Evolutionary conservation across 2,113 vertebrate genomes (phyloP).

Genomic region (Melanerpes formicivorus): DNA sequence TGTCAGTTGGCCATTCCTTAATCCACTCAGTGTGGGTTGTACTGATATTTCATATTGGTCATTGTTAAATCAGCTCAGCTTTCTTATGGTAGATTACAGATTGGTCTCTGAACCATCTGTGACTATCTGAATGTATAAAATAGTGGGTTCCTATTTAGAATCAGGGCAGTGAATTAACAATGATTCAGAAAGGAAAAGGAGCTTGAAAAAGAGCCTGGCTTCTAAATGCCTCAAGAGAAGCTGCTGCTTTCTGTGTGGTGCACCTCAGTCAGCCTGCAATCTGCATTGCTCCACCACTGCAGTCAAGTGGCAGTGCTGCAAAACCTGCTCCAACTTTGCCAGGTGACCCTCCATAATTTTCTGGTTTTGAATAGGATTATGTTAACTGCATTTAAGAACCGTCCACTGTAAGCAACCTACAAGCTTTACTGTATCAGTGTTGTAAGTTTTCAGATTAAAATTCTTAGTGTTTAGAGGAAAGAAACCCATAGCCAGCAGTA

Average conservation of each 20-base stretch:
- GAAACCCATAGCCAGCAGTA: neutral
- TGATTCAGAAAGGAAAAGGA: neutral
- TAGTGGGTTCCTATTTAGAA: neutral
- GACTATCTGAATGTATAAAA: neutral
- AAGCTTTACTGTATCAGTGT: neutral
- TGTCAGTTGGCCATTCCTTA: slow-evolving; percentile 46
- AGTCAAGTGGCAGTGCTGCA: rapidly evolving
- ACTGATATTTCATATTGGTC: neutral
- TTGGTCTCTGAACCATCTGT: neutral
- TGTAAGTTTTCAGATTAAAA: neutral
- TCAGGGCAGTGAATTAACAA: neutral
- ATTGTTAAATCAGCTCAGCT: slow-evolving; percentile 49
- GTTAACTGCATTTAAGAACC: neutral
- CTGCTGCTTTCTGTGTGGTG: neutral
- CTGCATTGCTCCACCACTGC: neutral
- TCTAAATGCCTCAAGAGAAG: neutral
- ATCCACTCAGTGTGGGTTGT: slow-evolving; percentile 16
- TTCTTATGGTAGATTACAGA: neutral
- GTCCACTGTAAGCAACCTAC: neutral
- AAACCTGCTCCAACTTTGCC: neutral
- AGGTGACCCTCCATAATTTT: neutral
- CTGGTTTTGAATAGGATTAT: neutral
- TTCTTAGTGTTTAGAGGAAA: neutral
- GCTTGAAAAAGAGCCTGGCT: neutral
- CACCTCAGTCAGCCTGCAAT: neutral